Conservation (phyloP, 1,140 invertebrate species). For the Nasonia vitripennis region DNA sequence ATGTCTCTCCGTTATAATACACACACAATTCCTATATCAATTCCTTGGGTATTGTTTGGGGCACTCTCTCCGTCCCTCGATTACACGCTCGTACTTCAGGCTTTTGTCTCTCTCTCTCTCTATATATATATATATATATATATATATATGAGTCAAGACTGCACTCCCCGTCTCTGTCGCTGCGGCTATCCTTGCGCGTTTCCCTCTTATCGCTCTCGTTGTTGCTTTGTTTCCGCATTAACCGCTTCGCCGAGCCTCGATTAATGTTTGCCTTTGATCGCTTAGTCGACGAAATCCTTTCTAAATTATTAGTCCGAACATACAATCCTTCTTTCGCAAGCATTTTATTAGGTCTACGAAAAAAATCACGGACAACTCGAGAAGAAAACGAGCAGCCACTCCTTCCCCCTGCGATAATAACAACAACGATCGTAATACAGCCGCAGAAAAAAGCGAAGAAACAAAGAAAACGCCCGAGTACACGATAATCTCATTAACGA, state of each 20-base stretch:
- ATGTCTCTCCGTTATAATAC: slow-evolving; percentile 18
- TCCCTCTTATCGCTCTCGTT: slow-evolving; percentile 32
- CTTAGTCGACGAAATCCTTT: too few relatives aligned
- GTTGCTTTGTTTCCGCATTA: neutral
- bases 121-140: neutral
- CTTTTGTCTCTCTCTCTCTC: slow-evolving; percentile 1
- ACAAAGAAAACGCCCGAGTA: neutral
- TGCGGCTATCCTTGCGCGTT: slow-evolving; percentile 45
- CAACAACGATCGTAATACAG: neutral
- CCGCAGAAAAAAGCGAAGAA: neutral
- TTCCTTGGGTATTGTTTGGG: neutral
- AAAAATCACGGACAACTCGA: neutral
- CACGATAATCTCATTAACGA: slow-evolving; percentile 28
- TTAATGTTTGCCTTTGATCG: slow-evolving; percentile 29
- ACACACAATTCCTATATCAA: slow-evolving; percentile 27
- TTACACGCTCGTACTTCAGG: slow-evolving; percentile 6
- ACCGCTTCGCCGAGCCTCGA: neutral
- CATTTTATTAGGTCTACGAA: neutral
- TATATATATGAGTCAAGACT: neutral
- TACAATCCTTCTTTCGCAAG: neutral
- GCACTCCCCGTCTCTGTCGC: neutral
- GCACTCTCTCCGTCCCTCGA: neutral
- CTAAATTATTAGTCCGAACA: too few relatives aligned
- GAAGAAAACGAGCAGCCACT: neutral
- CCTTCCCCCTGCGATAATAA: neutral